Evolutionary conservation across 2,797 vertebrate species (phyloP), one percentile per base, ranked within the genome.

Genomic region (Okamejei kenojei): DNA sequence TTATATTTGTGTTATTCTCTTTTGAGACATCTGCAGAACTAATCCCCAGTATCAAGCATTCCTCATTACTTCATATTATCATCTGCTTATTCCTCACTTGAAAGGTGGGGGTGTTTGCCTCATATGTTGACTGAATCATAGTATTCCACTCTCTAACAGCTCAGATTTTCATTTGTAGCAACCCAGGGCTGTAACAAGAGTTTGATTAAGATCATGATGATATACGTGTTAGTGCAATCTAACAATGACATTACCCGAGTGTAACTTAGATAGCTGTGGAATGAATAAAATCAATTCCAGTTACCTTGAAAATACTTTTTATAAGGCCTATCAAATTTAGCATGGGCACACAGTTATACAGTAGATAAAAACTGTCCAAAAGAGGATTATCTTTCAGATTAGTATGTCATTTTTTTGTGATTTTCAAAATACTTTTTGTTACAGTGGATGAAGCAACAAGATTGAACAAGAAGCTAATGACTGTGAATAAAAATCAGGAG

Each of bases 361-460:
- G 0, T 23, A 35, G 63, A 9, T 63, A 68, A 65, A 63, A 88
- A 68, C 65, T 68, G 63, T 65, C 8, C 32, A 86, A 86, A 65
- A 17, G 29, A 17, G 19, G 61, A 88, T 7, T 65, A 32, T 1
- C n/a, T 63, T 88, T 65, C 23, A 65, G 58, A 84, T 61, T 29
- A 29, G 4, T 10, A 58, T 58, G 54, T 61, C 9, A 84, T 35
- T 21, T 88, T 21, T n/a, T 58, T 93, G 93, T 80, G 9, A 90
- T 93, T 93, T 93, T 0, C 0, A 84, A 93, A 80, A 93, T 10
- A 79, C n/a, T 95, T 95, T 2, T 88, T 61, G 17, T 95, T 95
- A 1, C 94, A 99, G 98, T 98, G 94, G 96, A 97, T 78, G 97
- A 98, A 95, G 97, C 98, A 58, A 96, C 97, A 94, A 97, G 96